phyloP scores from a whole-genome alignment of 2,888 invertebrate species.

The Andrena bicolor region DNA sequence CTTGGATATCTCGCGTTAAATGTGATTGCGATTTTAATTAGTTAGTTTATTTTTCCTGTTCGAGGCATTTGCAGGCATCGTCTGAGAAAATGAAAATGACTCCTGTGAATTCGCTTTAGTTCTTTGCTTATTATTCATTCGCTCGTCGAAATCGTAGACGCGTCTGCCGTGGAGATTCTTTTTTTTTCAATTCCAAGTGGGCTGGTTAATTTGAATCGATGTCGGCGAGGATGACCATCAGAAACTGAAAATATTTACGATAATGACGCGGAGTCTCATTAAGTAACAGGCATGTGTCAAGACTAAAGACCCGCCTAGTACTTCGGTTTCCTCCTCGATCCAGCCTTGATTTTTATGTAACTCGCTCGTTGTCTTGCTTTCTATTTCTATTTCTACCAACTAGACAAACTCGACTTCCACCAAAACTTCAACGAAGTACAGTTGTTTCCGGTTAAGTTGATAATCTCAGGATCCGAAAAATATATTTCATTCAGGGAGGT shows the following conservation, averaged over 20 bases:
- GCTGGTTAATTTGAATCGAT: conserved; percentile 32
- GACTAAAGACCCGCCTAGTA: conserved; percentile 6
- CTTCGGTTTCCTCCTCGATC: conserved; percentile 32
- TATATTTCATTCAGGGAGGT: no score
- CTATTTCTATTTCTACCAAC: neutral
- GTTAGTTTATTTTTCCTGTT: neutral
- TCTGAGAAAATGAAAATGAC: neutral
- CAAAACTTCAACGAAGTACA: neutral
- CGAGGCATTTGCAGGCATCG: neutral
- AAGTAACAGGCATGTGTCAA: conserved; percentile 43
- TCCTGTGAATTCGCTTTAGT: neutral
- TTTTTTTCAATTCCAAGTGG: neutral
- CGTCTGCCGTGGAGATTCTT: conserved; percentile 1
- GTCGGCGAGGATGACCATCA: conserved; percentile 38
- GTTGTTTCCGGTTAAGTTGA: neutral
- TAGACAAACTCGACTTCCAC: no score
- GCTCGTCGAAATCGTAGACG: neutral
- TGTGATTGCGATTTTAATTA: neutral
- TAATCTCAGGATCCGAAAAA: no score
- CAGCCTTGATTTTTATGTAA: conserved; percentile 49
- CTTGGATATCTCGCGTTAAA: neutral
- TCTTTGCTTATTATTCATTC: neutral
- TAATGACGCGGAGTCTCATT: conserved; percentile 53
- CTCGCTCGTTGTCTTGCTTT: conserved; percentile 19
- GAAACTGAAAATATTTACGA: conserved; percentile 53